Base-by-base conservation (phyloP, 1,140 invertebrate species). In the Camponotus vicinus region DNA sequence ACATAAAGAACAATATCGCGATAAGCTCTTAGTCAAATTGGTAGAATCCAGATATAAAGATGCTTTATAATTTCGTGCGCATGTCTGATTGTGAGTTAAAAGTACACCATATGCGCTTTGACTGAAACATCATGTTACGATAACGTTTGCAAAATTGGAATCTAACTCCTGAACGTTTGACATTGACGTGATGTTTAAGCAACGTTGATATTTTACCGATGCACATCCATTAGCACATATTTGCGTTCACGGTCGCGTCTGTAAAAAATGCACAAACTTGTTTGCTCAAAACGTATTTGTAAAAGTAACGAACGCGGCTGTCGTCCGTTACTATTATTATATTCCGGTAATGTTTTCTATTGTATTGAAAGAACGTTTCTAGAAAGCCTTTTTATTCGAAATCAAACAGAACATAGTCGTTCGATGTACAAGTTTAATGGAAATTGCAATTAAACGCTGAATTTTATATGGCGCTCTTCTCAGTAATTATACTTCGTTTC, bases 371-470 rank as follows among this genome's bases (percentile, higher is more conserved):
- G 18, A 75, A 83, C 32, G 27, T 32, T 42, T 42, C 15, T 15
- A 57, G 11, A 7, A 21, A 73, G 7, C 5, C 34, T 45, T 82
- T 83, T 63, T 63, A 49, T 18, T 34, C 27, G 27, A 9, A 18
- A 18, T 27, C 37, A 37, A 69, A 21, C 40, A 59, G 55, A 75
- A 61, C 55, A 37, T n/a, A 45, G 37, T n/a, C 8, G 6, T 32
- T 82, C 11, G 27, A 73, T 45, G 27, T 73, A 27, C 78, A 49
- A 59, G 34, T 55, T 45, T 71, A 73, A 83, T 42, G 37, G 40
- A 83, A 83, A 83, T 83, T 32, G 79, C 71, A 83, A 83, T 83
- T 83, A 83, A 83, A 83, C 69, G 69, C 11, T 83, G 79, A 75
- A 83, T 83, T 83, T 83, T 83, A 73, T 83, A 83, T 83, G 45